These are phyloP conservation scores for Eulemur mongoz DNA, from an alignment of 2,797 vertebrate species.

Conservation along the genomic window DNA sequence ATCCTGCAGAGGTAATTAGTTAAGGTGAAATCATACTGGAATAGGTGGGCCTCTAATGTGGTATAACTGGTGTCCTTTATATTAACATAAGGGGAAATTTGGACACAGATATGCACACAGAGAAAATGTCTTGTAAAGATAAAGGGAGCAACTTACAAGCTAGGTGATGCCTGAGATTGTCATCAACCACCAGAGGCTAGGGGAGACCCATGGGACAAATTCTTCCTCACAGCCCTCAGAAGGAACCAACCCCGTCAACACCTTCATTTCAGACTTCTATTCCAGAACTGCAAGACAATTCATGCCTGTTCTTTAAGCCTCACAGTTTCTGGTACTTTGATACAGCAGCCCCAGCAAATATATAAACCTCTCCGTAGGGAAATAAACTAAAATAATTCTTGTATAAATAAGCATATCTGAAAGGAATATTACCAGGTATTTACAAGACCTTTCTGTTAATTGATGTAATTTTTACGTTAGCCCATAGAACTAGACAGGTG, in stretches of 20 bases:
- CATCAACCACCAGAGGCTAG: rapidly evolving
- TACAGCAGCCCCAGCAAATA: background rate
- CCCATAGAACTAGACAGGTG: background rate
- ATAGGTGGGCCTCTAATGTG: too few relatives aligned
- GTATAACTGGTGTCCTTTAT: background rate
- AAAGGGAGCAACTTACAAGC: background rate
- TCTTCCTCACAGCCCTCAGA: background rate
- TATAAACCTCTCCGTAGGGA: background rate
- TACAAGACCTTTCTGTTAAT: background rate
- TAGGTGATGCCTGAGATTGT: background rate
- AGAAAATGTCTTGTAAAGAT: background rate
- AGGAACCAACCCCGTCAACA: too few relatives aligned
- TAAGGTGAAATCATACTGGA: background rate
- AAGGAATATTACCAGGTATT: background rate
- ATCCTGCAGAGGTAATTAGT: background rate
- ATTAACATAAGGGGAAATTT: background rate
- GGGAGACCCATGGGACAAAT: rapidly evolving
- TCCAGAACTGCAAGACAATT: background rate
- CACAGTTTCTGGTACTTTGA: background rate
- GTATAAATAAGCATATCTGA: background rate
- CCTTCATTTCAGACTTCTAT: background rate
- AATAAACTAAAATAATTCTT: background rate
- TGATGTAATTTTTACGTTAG: background rate
- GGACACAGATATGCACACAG: background rate
- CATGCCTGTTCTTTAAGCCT: background rate